phyloP scores from a whole-genome alignment of 2,113 vertebrate species.

The Cyanoramphus novaezelandiae region DNA sequence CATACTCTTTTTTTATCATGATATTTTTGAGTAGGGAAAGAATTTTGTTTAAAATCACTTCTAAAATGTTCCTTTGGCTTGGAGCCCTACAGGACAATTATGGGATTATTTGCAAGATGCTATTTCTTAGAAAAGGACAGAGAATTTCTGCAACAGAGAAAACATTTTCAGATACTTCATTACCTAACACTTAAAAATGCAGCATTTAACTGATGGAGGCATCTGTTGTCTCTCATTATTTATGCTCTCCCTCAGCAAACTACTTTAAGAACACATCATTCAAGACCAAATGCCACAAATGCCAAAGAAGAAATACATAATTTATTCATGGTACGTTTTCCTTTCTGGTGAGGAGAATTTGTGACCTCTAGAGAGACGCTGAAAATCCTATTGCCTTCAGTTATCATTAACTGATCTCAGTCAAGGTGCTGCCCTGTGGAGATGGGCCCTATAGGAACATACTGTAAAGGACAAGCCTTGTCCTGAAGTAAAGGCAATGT shows the following conservation, averaged over 20 bases:
- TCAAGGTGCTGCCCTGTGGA: not conserved
- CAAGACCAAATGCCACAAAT: not conserved
- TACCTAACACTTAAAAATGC: not conserved
- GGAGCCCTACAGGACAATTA: not conserved
- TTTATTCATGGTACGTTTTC: not conserved
- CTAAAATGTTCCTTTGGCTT: not conserved
- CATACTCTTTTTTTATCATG: not conserved
- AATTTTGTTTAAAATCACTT: not conserved
- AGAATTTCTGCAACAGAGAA: not conserved
- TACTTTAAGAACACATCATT: not conserved
- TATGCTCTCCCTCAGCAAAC: not conserved
- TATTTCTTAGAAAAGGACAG: not conserved
- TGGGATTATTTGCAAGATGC: not conserved
- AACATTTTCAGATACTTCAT: constrained; percentile 6
- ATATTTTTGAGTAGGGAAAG: not conserved
- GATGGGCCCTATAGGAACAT: not conserved
- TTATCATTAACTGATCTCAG: not conserved
- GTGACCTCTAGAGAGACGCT: not conserved
- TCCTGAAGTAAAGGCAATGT: not conserved
- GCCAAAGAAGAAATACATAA: not conserved
- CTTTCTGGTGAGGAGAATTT: not conserved
- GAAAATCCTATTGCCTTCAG: not conserved
- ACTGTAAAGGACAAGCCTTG: not conserved
- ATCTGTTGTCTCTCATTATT: not conserved
- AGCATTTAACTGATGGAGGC: not conserved